A percentile compares a stretch with the other conserved stretches of the same genome.
Conservation (phyloP, 1,140 invertebrate genomes). For the Cyclargus thomasi region DNA sequence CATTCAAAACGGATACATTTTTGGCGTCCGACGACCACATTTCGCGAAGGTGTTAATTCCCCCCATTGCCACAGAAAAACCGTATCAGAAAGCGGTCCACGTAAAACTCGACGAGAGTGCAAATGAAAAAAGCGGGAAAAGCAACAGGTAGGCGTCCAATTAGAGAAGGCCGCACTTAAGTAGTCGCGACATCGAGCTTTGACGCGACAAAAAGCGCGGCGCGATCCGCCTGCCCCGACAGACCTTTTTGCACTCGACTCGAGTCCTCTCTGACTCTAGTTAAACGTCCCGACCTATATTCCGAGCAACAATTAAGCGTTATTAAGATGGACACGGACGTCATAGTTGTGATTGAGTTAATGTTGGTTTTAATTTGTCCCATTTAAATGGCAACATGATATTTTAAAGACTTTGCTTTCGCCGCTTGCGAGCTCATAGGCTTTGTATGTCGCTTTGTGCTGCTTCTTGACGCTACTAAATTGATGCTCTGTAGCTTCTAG, state of each 20-base stretch:
- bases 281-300: constrained; percentile 9
- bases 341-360: neutral
- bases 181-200: constrained; percentile 56
- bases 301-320: neutral
- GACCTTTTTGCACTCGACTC: constrained; percentile 45
- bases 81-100: constrained; percentile 54
- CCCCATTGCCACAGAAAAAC: neutral
- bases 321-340: neutral
- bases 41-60: neutral
- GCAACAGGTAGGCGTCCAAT: constrained; percentile 72
- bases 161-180: constrained; percentile 59
- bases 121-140: constrained; percentile 51
- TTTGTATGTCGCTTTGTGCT: neutral
- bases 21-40: neutral
- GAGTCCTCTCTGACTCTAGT: constrained; percentile 48
- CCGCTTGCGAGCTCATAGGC: neutral
- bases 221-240: constrained; percentile 42
- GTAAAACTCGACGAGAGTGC: constrained; percentile 50
- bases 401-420: neutral
- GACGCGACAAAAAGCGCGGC: constrained; percentile 60
- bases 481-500: neutral
- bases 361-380: neutral
- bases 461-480: neutral
- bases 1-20: too few species aligned
- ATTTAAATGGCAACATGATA: neutral